Evolutionary conservation across 2,113 vertebrate genomes (phyloP), one percentile per base, ranked within the genome.

Genomic region (Misgurnus mizolepis): DNA sequence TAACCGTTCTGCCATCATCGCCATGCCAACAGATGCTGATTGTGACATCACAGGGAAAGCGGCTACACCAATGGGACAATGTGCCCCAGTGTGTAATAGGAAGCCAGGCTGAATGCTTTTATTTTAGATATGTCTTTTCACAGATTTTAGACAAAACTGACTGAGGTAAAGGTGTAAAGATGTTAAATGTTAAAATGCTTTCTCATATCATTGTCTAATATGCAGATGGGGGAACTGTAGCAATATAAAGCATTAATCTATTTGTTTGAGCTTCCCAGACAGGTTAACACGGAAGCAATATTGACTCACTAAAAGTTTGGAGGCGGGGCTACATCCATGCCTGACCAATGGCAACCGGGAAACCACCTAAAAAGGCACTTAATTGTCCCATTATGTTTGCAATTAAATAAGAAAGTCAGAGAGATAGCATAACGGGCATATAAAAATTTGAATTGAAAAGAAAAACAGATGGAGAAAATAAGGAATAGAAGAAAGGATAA

Each of bases 1-100:
- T 66, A 58, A 66, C 50, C 1, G 11, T 56, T n/a, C 15, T 83
- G 80, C 74, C 74, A 77, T 62, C 47, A 66, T 47, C 4, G 10
- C 62, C 56, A 41, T 83, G 80, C 78, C 80, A 78, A 82, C 70
- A 75, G 61, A 80, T 64, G 56, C 60, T 77, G 47, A 69, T 60
- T 55, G 47, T 80, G 80, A 82, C 70, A 80, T 79, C 71, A 71
- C 61, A 58, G 39, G 55, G 43, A 62, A 22, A 62, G 65, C 64
- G 3, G 56, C 53, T 49, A 74, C 76, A 76, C 50, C 41, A 4
- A 39, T 71, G 68, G 39, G 61, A 64, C 78, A 40, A 34, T 12
- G 60, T 12, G 78, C 15, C 78, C 45, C 58, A 40, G 18, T 10
- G 6, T 27, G 27, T 53, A 49, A 39, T 47, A 49, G 43, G 27